These are phyloP conservation scores for Zootoca vivipara DNA, from an alignment of 2,113 vertebrate species.

Conservation along the genomic window DNA sequence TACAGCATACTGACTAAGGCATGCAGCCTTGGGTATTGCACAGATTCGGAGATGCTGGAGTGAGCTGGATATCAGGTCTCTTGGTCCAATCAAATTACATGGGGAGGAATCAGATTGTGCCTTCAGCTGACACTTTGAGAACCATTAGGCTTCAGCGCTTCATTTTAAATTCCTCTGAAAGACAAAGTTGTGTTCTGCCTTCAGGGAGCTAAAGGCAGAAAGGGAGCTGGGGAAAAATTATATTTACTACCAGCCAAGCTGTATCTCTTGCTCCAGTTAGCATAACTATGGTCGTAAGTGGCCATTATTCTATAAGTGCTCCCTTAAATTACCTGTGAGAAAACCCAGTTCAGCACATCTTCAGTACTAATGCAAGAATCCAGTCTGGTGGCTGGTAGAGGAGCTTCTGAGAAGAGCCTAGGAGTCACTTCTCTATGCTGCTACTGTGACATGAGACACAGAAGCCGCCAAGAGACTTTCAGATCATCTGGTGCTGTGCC, in stretches of 20 bases:
- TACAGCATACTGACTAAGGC: background rate
- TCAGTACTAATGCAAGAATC: conserved; percentile 12
- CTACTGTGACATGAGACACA: too few relatives aligned
- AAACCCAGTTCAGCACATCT: conserved; percentile 36
- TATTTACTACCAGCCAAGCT: conserved; percentile 3
- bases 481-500: too few relatives aligned
- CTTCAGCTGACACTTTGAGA: conserved; percentile 6
- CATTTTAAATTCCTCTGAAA: conserved; percentile 6
- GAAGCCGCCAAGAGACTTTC: too few relatives aligned
- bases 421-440: too few relatives aligned
- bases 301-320: conserved; percentile 16
- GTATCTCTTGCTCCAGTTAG: background rate
- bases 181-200: conserved; percentile 24
- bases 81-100: background rate
- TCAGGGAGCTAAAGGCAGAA: background rate
- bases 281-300: background rate
- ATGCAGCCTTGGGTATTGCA: background rate
- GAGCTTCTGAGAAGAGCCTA: background rate
- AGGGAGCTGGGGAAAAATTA: background rate
- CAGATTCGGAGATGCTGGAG: background rate
- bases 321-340: conserved; percentile 17
- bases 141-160: background rate
- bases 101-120: background rate
- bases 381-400: background rate
- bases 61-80: background rate